A percentile compares a stretch with the other conserved stretches of the same genome.
Conservation (phyloP, 2,797 vertebrate genomes). For the Pogonophryne albipinna region DNA sequence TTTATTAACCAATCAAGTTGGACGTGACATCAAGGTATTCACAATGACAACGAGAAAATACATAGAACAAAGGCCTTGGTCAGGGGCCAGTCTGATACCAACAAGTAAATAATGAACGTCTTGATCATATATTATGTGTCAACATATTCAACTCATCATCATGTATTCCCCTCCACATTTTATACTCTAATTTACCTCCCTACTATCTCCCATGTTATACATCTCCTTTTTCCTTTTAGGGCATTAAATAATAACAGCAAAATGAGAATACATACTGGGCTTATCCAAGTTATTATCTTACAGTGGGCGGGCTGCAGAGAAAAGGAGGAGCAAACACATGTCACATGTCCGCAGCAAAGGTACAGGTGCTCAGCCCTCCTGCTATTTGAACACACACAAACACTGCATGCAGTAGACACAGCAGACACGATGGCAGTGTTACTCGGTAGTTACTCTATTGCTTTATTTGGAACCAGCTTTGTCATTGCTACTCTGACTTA, state of each 20-base stretch:
- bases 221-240: not conserved
- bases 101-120: conserved; percentile 59
- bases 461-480: conserved; percentile 59
- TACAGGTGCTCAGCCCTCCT: not conserved
- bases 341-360: not conserved
- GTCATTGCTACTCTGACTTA: conserved; percentile 69
- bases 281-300: not conserved
- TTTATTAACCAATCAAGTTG: conserved; percentile 33
- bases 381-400: not conserved
- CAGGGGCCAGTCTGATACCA: not conserved
- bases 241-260: not conserved
- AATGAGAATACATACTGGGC: not conserved
- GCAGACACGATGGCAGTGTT: conserved; percentile 63
- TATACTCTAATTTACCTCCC: not conserved
- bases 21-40: not conserved
- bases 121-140: not conserved
- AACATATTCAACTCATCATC: not conserved
- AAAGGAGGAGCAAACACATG: conserved; percentile 19
- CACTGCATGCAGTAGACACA: not conserved
- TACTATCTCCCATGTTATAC: not conserved
- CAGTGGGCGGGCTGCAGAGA: not conserved
- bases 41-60: not conserved
- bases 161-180: not conserved
- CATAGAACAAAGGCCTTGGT: conserved; percentile 25
- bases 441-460: conserved; percentile 37